phyloP scores from a whole-genome alignment of 2,113 vertebrate species.

The Haemorhous mexicanus region DNA sequence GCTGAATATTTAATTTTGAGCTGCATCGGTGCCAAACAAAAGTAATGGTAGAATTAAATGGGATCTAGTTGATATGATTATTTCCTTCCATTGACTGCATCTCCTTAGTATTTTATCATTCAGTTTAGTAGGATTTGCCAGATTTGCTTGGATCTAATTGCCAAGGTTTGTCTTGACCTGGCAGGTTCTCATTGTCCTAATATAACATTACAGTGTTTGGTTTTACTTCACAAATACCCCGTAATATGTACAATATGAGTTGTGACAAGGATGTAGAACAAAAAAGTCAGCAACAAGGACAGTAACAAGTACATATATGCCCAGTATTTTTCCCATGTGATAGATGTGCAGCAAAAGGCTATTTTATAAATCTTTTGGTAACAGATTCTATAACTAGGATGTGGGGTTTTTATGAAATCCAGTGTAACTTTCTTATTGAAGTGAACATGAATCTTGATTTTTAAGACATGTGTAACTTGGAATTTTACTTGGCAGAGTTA shows the following conservation, averaged over 20 bases:
- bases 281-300: background rate
- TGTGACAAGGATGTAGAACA: background rate
- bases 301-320: background rate
- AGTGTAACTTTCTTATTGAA: background rate
- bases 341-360: background rate
- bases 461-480: background rate
- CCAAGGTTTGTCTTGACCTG: background rate
- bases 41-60: background rate
- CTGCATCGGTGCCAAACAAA: background rate
- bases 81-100: background rate
- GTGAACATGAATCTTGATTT: background rate
- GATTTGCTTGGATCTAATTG: background rate
- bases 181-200: background rate
- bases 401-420: background rate
- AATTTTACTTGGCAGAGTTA: background rate
- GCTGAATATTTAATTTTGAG: background rate
- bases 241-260: background rate
- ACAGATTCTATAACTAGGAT: background rate
- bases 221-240: background rate
- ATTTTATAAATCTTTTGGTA: background rate
- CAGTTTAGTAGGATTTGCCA: background rate
- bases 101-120: background rate
- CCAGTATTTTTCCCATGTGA: background rate
- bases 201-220: background rate
- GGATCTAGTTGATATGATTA: background rate